Evolutionary conservation across 2,797 vertebrate genomes (phyloP), one percentile per base, ranked within the genome.

Genomic region (Tokudaia muenninki): DNA sequence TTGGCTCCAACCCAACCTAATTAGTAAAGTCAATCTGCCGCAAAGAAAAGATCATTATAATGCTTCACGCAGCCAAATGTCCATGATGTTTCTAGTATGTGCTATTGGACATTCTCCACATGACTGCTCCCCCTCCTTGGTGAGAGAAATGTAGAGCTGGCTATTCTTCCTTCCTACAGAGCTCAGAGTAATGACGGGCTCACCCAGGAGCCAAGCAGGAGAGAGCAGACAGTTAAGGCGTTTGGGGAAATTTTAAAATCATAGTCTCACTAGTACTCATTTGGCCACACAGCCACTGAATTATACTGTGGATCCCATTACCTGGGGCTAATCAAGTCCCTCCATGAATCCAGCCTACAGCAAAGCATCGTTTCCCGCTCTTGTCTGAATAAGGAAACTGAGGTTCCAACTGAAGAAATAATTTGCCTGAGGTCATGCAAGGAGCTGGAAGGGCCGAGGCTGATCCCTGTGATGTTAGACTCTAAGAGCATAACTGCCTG

Each of bases 21-120:
- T 98, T 98, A 97, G 97, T 90, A 97, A 97, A 97, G 97, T 96
- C 97, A 97, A 95, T 98, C 97, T 98, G 97, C 92, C 81, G 75
- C 97, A 97, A 94, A 96, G 97, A 97, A 95, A 96, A 97, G 97
- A 98, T 97, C 96, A 94, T 98, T 97, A 97, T 94, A 97, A 96
- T 94, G 92, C 81, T 88, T 93, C 95, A 24, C 75, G 74, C 94
- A 95, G 97, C 97, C 97, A 98, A 97, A 96, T 89, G 94, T 96
- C 97, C 94, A 19, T 77, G 87, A 87, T 94, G 94, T 93, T 97
- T 97, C 96, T 93, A 93, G 95, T 87, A 81, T 92, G 94, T 94
- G 77, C 92, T 74, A 16, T 57, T 95, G 93, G 95, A 95, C 80
- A 78, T 93, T 95, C 96, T 97, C 96, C 96, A 96, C 87, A 57